Conservation (phyloP, 2,113 vertebrate species). For the Macquaria australasica region DNA sequence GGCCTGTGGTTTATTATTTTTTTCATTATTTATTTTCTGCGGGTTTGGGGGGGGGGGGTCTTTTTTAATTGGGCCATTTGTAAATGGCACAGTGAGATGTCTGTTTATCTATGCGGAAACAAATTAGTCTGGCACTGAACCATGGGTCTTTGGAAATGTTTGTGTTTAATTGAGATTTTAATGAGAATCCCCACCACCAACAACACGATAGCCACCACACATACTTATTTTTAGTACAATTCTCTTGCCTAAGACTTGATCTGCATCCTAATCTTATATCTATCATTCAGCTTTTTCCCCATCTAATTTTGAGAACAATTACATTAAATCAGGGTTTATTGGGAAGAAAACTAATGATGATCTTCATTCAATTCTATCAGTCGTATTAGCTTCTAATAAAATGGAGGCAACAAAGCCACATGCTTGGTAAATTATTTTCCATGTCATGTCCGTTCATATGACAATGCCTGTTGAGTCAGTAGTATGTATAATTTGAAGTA, state of each 20-base stretch:
- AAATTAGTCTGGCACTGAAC: conserved; percentile 73
- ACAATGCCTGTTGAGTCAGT: not conserved
- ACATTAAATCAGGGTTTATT: conserved; percentile 12
- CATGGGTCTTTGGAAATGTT: conserved; percentile 68
- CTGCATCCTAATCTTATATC: conserved; percentile 36
- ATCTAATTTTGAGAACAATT: conserved; percentile 14
- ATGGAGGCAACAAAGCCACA: not conserved
- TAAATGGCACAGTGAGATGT: conserved; percentile 66
- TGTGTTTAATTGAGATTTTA: conserved; percentile 75
- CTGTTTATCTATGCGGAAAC: conserved; percentile 72
- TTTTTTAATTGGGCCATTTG: conserved; percentile 68
- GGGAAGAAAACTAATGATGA: not conserved
- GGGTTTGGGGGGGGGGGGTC: not conserved
- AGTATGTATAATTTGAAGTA: not conserved
- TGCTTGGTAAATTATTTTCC: not conserved
- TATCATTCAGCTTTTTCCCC: not conserved
- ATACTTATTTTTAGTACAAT: conserved; percentile 27
- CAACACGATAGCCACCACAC: conserved; percentile 34
- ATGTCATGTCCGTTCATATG: not conserved
- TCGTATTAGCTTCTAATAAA: not conserved
- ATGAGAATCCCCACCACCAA: conserved; percentile 62
- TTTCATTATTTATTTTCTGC: conserved; percentile 9
- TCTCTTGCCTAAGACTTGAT: conserved; percentile 22
- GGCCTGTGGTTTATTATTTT: not conserved
- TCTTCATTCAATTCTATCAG: not conserved